Conservation (phyloP, 37 sponge, comb jelly and placozoan genomes). For the Ianthella basta region DNA sequence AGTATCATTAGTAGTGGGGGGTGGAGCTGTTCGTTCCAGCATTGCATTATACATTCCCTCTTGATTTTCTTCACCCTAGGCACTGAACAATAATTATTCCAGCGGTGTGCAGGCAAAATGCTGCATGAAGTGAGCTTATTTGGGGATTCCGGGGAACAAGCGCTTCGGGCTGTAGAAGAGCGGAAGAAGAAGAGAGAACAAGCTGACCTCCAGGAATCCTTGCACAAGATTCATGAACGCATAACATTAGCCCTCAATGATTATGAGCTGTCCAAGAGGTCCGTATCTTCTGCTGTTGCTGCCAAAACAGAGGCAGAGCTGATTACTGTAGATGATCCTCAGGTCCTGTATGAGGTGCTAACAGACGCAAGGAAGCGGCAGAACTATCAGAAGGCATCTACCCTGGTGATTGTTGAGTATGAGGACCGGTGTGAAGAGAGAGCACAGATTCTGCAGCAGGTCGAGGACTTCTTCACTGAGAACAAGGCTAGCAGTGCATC, state of each 20-base stretch:
- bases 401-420: slow-evolving; percentile 54
- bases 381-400: slow-evolving; percentile 56
- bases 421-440: slow-evolving; percentile 54
- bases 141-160: not conserved
- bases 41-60: too few relatives aligned
- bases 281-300: not conserved
- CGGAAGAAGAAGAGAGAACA: slow-evolving; percentile 39
- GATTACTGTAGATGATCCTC: slow-evolving; percentile 45
- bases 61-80: too few relatives aligned
- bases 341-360: slow-evolving; percentile 53
- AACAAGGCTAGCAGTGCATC: not conserved
- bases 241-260: slow-evolving; percentile 40
- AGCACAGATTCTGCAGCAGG: slow-evolving; percentile 37
- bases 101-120: too few relatives aligned
- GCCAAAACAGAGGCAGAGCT: slow-evolving; percentile 22
- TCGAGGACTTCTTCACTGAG: slow-evolving; percentile 60
- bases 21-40: too few relatives aligned
- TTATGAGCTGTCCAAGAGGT: slow-evolving; percentile 27
- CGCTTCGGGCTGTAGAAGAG: slow-evolving; percentile 36
- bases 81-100: too few relatives aligned
- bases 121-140: not conserved
- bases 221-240: slow-evolving; percentile 57
- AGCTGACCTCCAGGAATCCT: slow-evolving; percentile 35
- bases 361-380: slow-evolving; percentile 32
- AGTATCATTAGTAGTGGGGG: too few relatives aligned